Base-by-base conservation (phyloP, 1,140 invertebrate species). In the Cheumatopsyche charites region DNA sequence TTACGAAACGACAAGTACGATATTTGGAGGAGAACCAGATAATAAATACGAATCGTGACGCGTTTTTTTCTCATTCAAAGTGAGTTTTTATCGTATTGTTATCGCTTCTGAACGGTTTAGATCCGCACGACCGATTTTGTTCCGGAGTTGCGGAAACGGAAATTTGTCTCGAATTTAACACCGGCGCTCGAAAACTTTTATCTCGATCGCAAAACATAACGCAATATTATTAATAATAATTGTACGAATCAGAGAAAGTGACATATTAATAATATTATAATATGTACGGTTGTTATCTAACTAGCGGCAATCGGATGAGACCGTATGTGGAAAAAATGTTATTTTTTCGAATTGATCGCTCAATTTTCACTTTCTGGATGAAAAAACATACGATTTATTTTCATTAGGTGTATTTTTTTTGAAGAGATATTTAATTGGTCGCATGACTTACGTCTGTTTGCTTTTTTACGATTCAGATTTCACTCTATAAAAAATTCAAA, bases 101-200 rank as follows among this genome's bases (percentile, higher is more conserved):
- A 52, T 52, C 47, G 47, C 15, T 17, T 17, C 19, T 52, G 47
- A 52, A 19, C 47, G 47, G 47, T 52, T 52, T 52, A 17, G 47
- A 52, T 52, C 47, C 47, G 47, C 47, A 52, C 47, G 47, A 52
- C 19, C 19, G 47, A 17, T 52, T 52, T 52, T 19, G 47, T 52
- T 52, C 47, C 47, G 47, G 47, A 9, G 6, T 52, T 15, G 9
- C 9, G 47, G 47, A 52, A 52, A 52, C 7, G 7, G 47, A 15
- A 19, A 52, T 52, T 52, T 52, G 47, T 52, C 47, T 15, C 19
- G 47, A 52, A 17, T 17, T 15, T 7, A 52, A 52, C 19, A 36
- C 15, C 47, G 47, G 47, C 47, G 47, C 47, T 15, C 15, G 19
- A 52, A 52, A 17, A 19, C 19, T 17, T 52, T 52, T 17, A 17